Conservation (phyloP, 2,113 vertebrate genomes). For the Albula goreensis region DNA sequence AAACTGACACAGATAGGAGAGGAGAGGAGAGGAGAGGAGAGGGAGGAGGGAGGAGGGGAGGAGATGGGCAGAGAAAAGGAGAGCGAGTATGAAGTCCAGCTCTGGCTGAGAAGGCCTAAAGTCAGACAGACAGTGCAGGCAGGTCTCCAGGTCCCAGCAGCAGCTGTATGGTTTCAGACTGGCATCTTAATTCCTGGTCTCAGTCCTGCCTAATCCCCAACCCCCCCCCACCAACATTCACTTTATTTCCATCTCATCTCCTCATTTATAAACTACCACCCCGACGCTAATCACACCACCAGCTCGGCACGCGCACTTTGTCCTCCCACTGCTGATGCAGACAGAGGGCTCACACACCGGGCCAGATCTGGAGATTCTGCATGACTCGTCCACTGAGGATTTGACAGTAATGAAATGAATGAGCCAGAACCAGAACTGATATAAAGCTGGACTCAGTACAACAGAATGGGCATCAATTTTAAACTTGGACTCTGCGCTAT, state of each 20-base stretch:
- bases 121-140: constrained; percentile 59
- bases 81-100: constrained; percentile 24
- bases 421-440: too few relatives aligned
- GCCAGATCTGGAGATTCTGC: too few relatives aligned
- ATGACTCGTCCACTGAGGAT: neutral
- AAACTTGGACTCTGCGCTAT: too few relatives aligned
- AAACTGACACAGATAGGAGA: too few relatives aligned
- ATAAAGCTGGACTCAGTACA: too few relatives aligned
- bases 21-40: constrained; percentile 13
- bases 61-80: constrained; percentile 30
- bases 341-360: too few relatives aligned
- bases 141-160: constrained; percentile 53
- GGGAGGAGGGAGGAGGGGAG: constrained; percentile 38
- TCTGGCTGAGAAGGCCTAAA: constrained; percentile 56
- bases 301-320: too few relatives aligned
- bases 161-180: constrained; percentile 63
- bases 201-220: constrained; percentile 60
- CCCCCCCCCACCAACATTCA: constrained; percentile 17
- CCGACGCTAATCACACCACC: neutral
- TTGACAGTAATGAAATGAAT: too few relatives aligned
- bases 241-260: constrained; percentile 5
- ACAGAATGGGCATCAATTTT: too few relatives aligned
- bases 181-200: constrained; percentile 55
- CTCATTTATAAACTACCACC: constrained; percentile 4
- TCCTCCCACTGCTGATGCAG: too few relatives aligned